Conservation (phyloP, 1,140 invertebrate species). For the Bombus sylvicola region DNA sequence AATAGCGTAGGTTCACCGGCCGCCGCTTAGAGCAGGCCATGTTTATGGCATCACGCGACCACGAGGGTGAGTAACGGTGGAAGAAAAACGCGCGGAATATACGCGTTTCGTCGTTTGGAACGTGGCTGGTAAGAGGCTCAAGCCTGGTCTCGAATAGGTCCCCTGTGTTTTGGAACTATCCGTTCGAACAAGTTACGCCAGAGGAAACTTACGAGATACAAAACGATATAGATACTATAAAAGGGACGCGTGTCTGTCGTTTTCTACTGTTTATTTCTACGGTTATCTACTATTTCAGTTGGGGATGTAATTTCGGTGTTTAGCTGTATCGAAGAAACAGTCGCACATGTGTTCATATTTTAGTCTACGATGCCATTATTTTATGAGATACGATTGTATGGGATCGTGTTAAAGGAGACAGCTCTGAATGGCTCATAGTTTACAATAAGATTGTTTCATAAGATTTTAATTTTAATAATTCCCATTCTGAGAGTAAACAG, state of each 20-base stretch:
- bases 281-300: not conserved
- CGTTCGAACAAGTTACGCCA: constrained; percentile 47
- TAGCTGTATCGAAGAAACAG: not conserved
- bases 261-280: not conserved
- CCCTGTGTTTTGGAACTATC: constrained; percentile 67
- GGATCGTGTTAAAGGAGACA: not conserved
- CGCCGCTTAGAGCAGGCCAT: constrained; percentile 55
- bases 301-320: not conserved
- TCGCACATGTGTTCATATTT: too few relatives aligned
- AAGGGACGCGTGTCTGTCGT: not conserved
- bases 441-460: not conserved
- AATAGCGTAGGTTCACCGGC: constrained; percentile 39
- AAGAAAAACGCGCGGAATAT: constrained; percentile 40
- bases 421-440: not conserved
- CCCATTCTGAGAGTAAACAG: too few relatives aligned
- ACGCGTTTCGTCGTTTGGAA: not conserved
- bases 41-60: constrained; percentile 67
- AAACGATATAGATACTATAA: not conserved
- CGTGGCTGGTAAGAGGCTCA: constrained; percentile 15
- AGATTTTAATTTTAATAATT: too few relatives aligned
- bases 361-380: too few relatives aligned
- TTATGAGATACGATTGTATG: too few relatives aligned
- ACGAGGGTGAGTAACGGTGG: constrained; percentile 12
- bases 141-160: constrained; percentile 46
- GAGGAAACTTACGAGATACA: constrained; percentile 19